These are phyloP conservation scores for Standfussiana lucernea DNA, from an alignment of 2,888 invertebrate species.

Conservation along the genomic window DNA sequence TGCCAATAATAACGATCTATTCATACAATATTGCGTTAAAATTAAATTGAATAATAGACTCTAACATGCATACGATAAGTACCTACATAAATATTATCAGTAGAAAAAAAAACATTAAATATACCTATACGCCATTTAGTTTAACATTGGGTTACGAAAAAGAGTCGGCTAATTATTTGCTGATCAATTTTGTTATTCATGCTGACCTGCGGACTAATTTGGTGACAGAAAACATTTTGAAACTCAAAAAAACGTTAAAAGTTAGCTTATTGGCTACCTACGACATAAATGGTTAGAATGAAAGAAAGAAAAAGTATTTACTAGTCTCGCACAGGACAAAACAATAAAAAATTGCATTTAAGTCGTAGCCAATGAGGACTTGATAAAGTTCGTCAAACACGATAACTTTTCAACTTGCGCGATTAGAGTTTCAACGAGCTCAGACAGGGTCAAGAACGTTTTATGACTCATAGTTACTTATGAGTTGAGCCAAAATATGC, in stretches of 20 bases:
- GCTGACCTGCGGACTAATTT: neutral
- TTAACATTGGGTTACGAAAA: too few species aligned
- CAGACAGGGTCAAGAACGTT: neutral
- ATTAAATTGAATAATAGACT: too few species aligned
- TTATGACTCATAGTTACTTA: slow-evolving; percentile 10
- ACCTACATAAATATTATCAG: too few species aligned
- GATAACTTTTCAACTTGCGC: slow-evolving; percentile 23
- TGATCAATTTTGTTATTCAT: too few species aligned
- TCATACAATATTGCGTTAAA: neutral
- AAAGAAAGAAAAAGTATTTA: too few species aligned
- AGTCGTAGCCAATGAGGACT: neutral
- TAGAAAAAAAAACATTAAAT: too few species aligned
- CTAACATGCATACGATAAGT: too few species aligned
- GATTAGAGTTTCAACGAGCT: neutral
- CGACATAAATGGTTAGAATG: neutral
- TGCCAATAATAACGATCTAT: slow-evolving; percentile 34
- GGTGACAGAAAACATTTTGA: neutral
- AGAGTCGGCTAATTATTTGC: too few species aligned
- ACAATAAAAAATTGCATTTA: too few species aligned
- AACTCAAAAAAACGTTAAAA: neutral
- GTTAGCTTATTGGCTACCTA: neutral
- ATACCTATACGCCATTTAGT: too few species aligned
- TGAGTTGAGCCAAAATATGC: neutral
- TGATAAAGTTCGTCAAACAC: neutral
- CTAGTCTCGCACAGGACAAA: too few species aligned